Evolutionary conservation across 1,140 invertebrate genomes (phyloP), one percentile per base, ranked within the genome.

Genomic region (Probaryconus sp.): DNA sequence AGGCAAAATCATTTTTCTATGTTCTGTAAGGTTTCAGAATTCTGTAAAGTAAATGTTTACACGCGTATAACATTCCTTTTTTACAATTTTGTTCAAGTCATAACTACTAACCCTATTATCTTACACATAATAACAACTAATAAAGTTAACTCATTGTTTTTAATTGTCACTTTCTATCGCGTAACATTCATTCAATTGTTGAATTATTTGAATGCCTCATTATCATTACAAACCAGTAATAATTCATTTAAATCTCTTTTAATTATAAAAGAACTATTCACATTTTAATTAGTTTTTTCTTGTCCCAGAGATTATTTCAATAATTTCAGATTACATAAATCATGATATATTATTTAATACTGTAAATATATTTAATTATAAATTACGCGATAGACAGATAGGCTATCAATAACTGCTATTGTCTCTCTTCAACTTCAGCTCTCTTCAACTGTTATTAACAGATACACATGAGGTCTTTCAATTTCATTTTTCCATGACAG

Each of bases 351-450:
- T 48, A 42, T 42, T 55, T 16, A 50, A 50, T 33, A 50, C 50
- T 56, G 33, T 7, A 28, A 10, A 14, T 1, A 3, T 14, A 65
- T 53, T 65, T 60, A 53, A 70, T 50, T 64, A 53, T 30, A 64
- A 64, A 65, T 33, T 53, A 53, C 47, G 10, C 5, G 53, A 73
- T 73, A 64, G 60, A 60, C 5, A 73, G 69, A 73, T 73, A 73
- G 61, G 69, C 65, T 72, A 72, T 72, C 69, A 33, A n/a, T 58
- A 42, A 64, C 58, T 64, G 45, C 51, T 71, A 71, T 43, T 71
- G 58, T 71, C 68, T 71, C 31, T 50, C 6, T 72, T 55, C 55
- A 73, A 73, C 60, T 65, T 65, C 47, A 55, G 48, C n/a, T n/a
- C n/a, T n/a, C n/a, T n/a, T n/a, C n/a, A 73, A 67, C 61, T 31